A percentile compares a stretch with the other conserved stretches of the same genome.
phyloP scores from a whole-genome alignment of 2,888 invertebrate species.

The Embidobia sp. region DNA sequence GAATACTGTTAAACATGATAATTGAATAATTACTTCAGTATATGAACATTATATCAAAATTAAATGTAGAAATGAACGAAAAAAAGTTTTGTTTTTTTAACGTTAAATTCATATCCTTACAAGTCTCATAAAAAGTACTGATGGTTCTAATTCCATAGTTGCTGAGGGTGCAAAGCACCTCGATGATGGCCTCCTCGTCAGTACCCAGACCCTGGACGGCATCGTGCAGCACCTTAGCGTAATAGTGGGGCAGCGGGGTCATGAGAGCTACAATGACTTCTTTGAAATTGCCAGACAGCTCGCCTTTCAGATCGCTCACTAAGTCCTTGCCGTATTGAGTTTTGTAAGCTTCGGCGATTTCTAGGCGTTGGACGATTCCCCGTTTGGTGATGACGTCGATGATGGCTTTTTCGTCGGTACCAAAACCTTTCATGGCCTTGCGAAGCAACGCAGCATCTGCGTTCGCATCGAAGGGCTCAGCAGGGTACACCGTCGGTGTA shows the following conservation, averaged over 20 bases:
- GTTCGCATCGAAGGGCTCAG: slow-evolving; percentile 92
- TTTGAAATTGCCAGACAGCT: slow-evolving; percentile 94
- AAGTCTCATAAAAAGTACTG: slow-evolving; percentile 90
- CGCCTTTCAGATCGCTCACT: slow-evolving; percentile 92
- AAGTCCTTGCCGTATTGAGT: slow-evolving; percentile 93
- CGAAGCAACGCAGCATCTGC: slow-evolving; percentile 92
- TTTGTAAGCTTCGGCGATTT: slow-evolving; percentile 95
- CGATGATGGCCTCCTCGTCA: slow-evolving; percentile 94
- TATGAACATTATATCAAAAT: too few species aligned
- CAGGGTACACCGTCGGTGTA: slow-evolving; percentile 93
- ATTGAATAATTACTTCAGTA: too few species aligned
- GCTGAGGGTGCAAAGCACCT: slow-evolving; percentile 94
- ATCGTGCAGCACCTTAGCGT: slow-evolving; percentile 94
- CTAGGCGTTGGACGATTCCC: slow-evolving; percentile 94
- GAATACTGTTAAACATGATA: too few species aligned
- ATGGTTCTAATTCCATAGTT: slow-evolving; percentile 94
- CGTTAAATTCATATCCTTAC: slow-evolving; percentile 82
- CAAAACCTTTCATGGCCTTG: slow-evolving; percentile 96
- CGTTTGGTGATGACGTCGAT: slow-evolving; percentile 94
- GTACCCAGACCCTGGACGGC: slow-evolving; percentile 94
- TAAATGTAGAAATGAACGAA: too few species aligned
- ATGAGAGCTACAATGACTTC: slow-evolving; percentile 94
- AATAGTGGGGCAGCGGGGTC: slow-evolving; percentile 94
- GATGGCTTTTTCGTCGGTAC: slow-evolving; percentile 95
- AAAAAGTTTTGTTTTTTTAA: too few species aligned